Evolutionary conservation across 2,888 invertebrate species (phyloP).

Genomic region (Lasioglossum pauxillum): DNA sequence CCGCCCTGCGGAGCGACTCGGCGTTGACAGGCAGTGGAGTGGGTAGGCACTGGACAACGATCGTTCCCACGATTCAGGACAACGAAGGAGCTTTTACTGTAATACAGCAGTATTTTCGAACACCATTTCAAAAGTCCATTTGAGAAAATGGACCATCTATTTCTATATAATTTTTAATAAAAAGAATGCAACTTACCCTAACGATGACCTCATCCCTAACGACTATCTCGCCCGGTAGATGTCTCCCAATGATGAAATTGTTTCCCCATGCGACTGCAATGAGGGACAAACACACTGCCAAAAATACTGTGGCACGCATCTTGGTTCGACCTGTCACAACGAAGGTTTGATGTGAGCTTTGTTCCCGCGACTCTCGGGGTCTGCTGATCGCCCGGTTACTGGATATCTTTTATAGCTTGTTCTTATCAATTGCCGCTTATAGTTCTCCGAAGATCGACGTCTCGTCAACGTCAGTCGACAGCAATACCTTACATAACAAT

Average conservation of each 20-base stretch:
- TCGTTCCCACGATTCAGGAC: too few species aligned
- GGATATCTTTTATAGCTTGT: slow-evolving; percentile 57
- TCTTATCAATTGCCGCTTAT: slow-evolving; percentile 55
- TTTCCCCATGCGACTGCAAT: slow-evolving; percentile 57
- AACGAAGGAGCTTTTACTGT: too few species aligned
- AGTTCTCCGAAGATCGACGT: slow-evolving; percentile 35
- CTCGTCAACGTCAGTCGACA: slow-evolving; percentile 13
- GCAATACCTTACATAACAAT: slow-evolving; percentile 60
- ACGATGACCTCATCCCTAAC: slow-evolving; percentile 54
- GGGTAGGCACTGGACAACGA: too few species aligned
- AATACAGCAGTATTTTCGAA: too few species aligned
- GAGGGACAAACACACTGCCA: slow-evolving; percentile 65
- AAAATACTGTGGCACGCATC: slow-evolving; percentile 51
- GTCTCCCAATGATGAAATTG: slow-evolving; percentile 66
- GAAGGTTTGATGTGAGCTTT: neutral
- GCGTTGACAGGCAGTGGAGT: too few species aligned
- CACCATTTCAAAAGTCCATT: too few species aligned
- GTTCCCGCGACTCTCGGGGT: slow-evolving; percentile 8
- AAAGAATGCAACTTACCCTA: slow-evolving; percentile 60
- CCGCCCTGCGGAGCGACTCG: too few species aligned
- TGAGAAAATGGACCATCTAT: too few species aligned
- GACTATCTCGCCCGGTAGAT: slow-evolving; percentile 60
- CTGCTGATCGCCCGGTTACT: neutral
- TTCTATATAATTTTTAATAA: neutral
- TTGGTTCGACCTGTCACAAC: neutral